These are phyloP conservation scores for Oasisia sp. DNA, from an alignment of 2,888 invertebrate genomes.

Conservation along the genomic window DNA sequence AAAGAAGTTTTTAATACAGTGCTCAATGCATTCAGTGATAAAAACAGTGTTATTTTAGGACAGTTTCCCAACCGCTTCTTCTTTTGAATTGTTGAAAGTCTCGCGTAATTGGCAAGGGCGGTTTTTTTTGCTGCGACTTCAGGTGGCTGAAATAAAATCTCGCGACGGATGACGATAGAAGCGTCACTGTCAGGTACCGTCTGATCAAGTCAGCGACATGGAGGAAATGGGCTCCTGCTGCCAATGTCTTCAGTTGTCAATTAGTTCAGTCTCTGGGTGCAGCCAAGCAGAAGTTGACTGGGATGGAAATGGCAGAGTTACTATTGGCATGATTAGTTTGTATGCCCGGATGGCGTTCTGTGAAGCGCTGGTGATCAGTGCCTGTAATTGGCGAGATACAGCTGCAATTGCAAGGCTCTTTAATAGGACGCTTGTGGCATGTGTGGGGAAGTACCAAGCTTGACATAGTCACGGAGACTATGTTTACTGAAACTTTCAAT, in stretches of 20 bases:
- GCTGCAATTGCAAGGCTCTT: too few species aligned
- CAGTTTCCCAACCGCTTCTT: not conserved
- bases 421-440: not conserved
- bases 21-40: not conserved
- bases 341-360: not conserved
- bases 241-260: not conserved
- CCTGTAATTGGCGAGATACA: not conserved
- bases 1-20: not conserved
- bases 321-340: conserved; percentile 5
- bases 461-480: not conserved
- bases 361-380: not conserved
- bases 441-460: not conserved
- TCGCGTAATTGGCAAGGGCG: not conserved
- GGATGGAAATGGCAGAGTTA: not conserved
- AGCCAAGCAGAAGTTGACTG: not conserved
- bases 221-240: not conserved
- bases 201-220: not conserved
- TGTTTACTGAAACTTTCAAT: not conserved
- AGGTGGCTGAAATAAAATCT: not conserved
- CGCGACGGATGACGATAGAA: not conserved
- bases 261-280: not conserved
- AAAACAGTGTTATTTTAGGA: not conserved
- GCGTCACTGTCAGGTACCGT: not conserved
- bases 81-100: not conserved
- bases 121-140: not conserved